A percentile compares a stretch with the other conserved stretches of the same genome.
These are phyloP conservation scores for Enhydra lutris DNA, from an alignment of 2,113 vertebrate species.

Conservation along the genomic window DNA sequence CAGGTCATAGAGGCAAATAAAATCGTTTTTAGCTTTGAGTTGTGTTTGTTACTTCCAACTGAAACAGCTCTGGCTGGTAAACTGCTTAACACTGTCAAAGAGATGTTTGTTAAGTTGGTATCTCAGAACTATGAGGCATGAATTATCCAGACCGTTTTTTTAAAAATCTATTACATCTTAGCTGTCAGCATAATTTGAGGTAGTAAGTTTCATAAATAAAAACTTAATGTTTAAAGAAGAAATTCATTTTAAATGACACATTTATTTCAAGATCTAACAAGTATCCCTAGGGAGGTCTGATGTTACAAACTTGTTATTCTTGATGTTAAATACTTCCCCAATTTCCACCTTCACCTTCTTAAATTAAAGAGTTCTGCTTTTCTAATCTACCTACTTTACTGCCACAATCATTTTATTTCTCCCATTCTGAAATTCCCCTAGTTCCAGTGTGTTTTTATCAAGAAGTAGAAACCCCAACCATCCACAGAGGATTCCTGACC, in stretches of 20 bases:
- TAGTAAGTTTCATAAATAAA: background rate
- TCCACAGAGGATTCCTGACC: background rate
- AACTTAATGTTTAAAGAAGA: background rate
- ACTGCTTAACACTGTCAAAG: background rate
- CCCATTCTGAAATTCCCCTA: background rate
- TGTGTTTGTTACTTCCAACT: slow-evolving; percentile 23
- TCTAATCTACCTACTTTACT: background rate
- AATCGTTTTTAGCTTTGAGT: background rate
- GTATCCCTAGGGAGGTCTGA: background rate
- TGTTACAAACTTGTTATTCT: background rate
- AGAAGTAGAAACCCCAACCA: background rate
- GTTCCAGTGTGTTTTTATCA: background rate
- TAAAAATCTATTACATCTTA: background rate
- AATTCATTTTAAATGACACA: slow-evolving; percentile 41
- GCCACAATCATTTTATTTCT: background rate
- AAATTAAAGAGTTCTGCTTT: background rate
- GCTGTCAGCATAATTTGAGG: background rate
- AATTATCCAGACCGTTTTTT: background rate
- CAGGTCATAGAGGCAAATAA: background rate
- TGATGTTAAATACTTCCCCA: background rate
- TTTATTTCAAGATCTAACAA: slow-evolving; percentile 34
- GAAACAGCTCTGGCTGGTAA: background rate
- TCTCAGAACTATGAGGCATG: background rate
- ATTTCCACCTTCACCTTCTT: background rate
- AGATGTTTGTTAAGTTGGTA: background rate